Percentiles rank a stretch among this genome's conserved stretches.
These are phyloP conservation scores for Nesidiocoris tenuis DNA, from an alignment of 2,888 invertebrate species.

Conservation along the genomic window DNA sequence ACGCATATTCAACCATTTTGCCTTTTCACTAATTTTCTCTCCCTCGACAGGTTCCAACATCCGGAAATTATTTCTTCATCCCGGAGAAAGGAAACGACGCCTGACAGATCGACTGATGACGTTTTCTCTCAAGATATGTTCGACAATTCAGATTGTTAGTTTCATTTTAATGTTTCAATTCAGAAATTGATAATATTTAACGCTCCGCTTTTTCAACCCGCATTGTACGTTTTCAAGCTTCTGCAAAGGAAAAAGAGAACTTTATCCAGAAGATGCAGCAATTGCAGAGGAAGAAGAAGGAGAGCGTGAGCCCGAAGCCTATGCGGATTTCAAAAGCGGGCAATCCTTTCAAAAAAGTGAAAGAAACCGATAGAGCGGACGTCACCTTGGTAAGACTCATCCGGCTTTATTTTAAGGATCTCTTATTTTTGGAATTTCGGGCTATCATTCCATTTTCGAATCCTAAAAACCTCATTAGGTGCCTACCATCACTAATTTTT, in stretches of 20 bases:
- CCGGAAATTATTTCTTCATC: too few relatives aligned
- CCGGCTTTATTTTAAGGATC: too few relatives aligned
- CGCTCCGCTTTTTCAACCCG: too few relatives aligned
- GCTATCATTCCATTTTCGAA: too few relatives aligned
- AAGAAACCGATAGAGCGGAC: conserved; percentile 21
- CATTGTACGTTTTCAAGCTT: too few relatives aligned
- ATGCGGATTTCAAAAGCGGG: conserved; percentile 44
- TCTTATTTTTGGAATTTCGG: too few relatives aligned
- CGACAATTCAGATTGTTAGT: conserved; percentile 43
- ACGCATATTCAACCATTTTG: background rate
- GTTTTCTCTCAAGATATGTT: conserved; percentile 48
- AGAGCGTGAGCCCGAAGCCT: conserved; percentile 45
- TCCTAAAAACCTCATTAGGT: too few relatives aligned
- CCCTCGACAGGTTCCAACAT: too few relatives aligned
- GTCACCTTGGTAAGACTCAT: conserved; percentile 19
- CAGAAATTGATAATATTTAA: background rate
- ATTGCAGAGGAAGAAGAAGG: conserved; percentile 47
- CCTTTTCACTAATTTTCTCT: too few relatives aligned
- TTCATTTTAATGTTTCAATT: conserved; percentile 1
- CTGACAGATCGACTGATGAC: conserved; percentile 17
- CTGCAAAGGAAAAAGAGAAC: conserved; percentile 49
- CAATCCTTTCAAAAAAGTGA: conserved; percentile 50
- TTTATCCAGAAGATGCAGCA: conserved; percentile 47
- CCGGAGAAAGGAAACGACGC: conserved; percentile 1
- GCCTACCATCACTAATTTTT: too few relatives aligned